Base-by-base conservation (phyloP, 2,888 invertebrate genomes). In the Tenthredo distinguenda region DNA sequence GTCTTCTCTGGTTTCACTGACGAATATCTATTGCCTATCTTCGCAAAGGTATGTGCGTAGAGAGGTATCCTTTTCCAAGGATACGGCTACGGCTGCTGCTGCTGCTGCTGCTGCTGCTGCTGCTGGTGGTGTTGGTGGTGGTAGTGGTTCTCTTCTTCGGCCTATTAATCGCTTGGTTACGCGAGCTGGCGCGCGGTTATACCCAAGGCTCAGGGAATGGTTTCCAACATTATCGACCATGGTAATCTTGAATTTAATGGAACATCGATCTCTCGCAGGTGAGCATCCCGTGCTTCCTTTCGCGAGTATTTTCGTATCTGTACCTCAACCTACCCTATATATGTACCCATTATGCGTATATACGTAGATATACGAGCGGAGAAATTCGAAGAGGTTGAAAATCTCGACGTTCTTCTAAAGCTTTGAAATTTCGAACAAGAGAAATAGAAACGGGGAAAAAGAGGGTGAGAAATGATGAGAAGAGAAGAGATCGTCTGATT, bases 1-100 rank as follows among this genome's bases (percentile, higher is more conserved):
- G 81, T 62, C 81, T 81, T 81, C 81, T 81, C 62, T 81, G 81
- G 81, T 81, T 81, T 81, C 81, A 81, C 81, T 62, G 81, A 81
- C 81, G 81, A 81, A 81, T 81, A 81, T 81, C 81, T 81, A 81
- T 81, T 37, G 81, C 81, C 81, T 81, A 81, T 81, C 81, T 81
- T 81, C 37, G 81, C 81, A 12, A 62, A 81, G 81, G 58, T 81
- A 40, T 81, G 81, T 81, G 81, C 81, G 81, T 81, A 62, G 55
- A 55, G 55, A 55, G 81, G 81, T 81, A 81, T 81, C 81, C 81
- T 40, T 81, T 81, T 58, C 40, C 81, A 81, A 81, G 81, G 81
- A 62, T 62, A 81, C 62, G 37, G 6, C n/a, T 9, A 18, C 62
- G 12, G 26, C 26, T 62, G 55, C n/a, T 55, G 55, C n/a, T 55